Percentiles rank a stretch among this genome's conserved stretches.
phyloP scores from a whole-genome alignment of 2,888 invertebrate species.

The Spatulosminthurus flaviceps region DNA sequence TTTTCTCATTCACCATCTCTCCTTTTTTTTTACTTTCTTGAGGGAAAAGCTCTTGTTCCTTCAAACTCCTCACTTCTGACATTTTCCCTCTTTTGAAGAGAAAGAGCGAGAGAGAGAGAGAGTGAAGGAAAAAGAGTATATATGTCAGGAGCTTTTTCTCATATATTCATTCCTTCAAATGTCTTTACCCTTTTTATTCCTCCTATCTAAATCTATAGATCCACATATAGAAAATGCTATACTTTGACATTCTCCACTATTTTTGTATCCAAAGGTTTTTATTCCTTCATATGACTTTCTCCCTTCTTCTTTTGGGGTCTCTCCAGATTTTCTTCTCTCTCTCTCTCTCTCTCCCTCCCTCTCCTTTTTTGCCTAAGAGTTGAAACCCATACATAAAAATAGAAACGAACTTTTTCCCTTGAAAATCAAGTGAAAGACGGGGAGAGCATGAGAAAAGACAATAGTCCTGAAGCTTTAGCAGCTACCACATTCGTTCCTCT shows the following conservation, averaged over 20 bases:
- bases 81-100: neutral
- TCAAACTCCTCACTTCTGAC: neutral
- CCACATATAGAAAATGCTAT: too few relatives aligned
- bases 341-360: neutral
- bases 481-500: conserved; percentile 8
- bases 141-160: neutral
- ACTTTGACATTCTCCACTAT: too few relatives aligned
- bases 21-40: neutral
- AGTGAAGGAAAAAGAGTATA: neutral
- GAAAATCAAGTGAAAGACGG: neutral
- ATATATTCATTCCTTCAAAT: conserved; percentile 1
- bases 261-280: neutral
- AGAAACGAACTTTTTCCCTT: neutral
- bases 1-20: conserved; percentile 20
- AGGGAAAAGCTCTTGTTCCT: neutral
- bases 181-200: conserved; percentile 7
- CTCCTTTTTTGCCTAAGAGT: neutral
- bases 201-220: neutral
- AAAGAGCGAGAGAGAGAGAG: neutral
- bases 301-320: neutral
- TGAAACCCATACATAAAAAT: too few relatives aligned
- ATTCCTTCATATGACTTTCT: neutral
- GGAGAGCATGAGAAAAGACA: conserved; percentile 8
- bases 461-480: neutral
- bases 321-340: neutral